Conservation (phyloP, 2,797 vertebrate genomes). For the Artibeus jamaicensis region DNA sequence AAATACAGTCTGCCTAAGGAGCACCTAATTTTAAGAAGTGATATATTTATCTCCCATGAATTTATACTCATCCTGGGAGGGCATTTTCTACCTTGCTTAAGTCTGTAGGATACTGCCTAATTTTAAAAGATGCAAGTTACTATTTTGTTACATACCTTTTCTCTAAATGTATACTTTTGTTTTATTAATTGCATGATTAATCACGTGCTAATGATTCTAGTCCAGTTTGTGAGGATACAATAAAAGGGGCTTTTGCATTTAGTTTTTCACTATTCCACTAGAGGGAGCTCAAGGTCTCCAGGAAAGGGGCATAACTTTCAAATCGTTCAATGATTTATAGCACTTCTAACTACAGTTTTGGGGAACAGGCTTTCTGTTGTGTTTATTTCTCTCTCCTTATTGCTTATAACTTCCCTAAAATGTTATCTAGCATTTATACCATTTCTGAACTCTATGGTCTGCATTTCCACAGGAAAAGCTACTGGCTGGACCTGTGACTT, state of each 20-base stretch:
- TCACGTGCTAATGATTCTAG: neutral
- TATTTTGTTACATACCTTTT: neutral
- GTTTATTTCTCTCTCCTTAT: neutral
- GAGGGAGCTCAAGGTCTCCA: slow-evolving; percentile 10
- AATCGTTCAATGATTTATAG: neutral
- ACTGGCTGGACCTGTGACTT: slow-evolving; percentile 95
- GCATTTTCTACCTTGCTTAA: neutral
- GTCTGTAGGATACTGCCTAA: neutral
- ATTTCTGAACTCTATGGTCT: neutral
- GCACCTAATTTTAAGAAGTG: neutral
- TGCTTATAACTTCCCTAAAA: neutral
- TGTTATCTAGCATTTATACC: neutral
- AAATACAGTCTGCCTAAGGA: neutral
- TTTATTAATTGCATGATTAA: neutral
- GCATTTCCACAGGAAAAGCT: slow-evolving; percentile 79
- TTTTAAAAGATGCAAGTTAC: neutral
- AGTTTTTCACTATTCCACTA: slow-evolving; percentile 22
- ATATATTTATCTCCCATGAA: neutral
- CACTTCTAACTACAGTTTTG: neutral
- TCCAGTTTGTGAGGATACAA: neutral
- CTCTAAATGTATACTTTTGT: neutral
- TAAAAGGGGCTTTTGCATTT: neutral
- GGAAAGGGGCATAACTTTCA: neutral
- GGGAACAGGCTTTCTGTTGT: neutral
- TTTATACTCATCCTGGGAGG: neutral